Evolutionary conservation across 2,113 vertebrate genomes (phyloP).

Genomic region (Eurystomus gularis): DNA sequence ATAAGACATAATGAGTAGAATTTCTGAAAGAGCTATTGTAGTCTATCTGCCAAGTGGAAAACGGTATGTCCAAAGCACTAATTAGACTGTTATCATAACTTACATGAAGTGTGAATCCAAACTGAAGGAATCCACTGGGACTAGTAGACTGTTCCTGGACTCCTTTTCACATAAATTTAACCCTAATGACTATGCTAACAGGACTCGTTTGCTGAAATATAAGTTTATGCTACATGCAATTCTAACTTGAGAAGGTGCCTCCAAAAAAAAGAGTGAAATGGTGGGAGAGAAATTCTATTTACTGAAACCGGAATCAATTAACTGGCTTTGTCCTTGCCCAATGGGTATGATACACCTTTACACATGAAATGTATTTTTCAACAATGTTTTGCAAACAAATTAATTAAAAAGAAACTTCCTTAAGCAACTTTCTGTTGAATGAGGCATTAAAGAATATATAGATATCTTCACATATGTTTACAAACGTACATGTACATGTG

Average conservation of each 20-base stretch:
- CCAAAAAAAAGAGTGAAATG: neutral
- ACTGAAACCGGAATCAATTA: neutral
- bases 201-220: neutral
- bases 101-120: slow-evolving; percentile 30
- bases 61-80: neutral
- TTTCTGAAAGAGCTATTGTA: slow-evolving; percentile 49
- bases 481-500: too few species aligned
- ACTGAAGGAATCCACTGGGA: slow-evolving; percentile 30
- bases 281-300: neutral
- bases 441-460: neutral
- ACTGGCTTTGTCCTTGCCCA: neutral
- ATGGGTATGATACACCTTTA: neutral
- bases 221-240: neutral
- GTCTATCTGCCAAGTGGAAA: slow-evolving; percentile 50
- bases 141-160: neutral
- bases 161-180: slow-evolving; percentile 45
- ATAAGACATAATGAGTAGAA: slow-evolving; percentile 36
- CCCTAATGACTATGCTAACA: neutral
- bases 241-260: neutral
- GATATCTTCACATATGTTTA: neutral
- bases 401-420: neutral
- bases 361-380: neutral
- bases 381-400: neutral
- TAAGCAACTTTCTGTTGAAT: neutral
- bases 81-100: slow-evolving; percentile 48